phyloP scores from a whole-genome alignment of 2,113 vertebrate species.

The Hippopotamus amphibius region DNA sequence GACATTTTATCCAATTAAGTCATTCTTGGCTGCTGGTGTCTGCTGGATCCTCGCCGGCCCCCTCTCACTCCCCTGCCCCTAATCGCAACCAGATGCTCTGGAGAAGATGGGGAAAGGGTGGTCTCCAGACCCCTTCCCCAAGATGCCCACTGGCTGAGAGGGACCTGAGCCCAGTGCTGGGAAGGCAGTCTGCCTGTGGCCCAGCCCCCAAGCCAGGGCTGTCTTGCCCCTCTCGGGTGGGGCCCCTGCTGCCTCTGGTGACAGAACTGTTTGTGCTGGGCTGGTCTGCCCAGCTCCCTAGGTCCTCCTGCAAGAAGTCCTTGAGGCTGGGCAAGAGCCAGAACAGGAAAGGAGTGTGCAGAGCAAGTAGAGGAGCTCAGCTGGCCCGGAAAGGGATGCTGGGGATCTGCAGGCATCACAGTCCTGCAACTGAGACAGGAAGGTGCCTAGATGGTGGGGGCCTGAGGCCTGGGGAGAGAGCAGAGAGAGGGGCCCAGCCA shows the following conservation, averaged over 20 bases:
- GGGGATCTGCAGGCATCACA: not conserved
- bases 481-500: not conserved
- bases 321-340: constrained; percentile 15
- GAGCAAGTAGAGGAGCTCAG: not conserved
- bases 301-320: constrained; percentile 20
- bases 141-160: constrained; percentile 29
- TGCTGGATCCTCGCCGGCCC: constrained; percentile 65
- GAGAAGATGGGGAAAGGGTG: not conserved
- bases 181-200: not conserved
- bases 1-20: constrained; percentile 81
- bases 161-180: not conserved
- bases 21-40: constrained; percentile 70
- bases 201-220: not conserved
- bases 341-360: constrained; percentile 20
- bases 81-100: constrained; percentile 78
- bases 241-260: constrained; percentile 9
- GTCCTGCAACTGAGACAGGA: not conserved
- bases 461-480: not conserved
- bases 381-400: not conserved
- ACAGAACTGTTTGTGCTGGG: constrained; percentile 54
- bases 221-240: not conserved
- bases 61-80: constrained; percentile 47
- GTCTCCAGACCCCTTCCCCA: not conserved
- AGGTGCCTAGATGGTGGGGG: not conserved
- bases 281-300: not conserved